Evolutionary conservation across 2,797 vertebrate genomes (phyloP), one percentile per base, ranked within the genome.

Genomic region (Sebastes oblongus): DNA sequence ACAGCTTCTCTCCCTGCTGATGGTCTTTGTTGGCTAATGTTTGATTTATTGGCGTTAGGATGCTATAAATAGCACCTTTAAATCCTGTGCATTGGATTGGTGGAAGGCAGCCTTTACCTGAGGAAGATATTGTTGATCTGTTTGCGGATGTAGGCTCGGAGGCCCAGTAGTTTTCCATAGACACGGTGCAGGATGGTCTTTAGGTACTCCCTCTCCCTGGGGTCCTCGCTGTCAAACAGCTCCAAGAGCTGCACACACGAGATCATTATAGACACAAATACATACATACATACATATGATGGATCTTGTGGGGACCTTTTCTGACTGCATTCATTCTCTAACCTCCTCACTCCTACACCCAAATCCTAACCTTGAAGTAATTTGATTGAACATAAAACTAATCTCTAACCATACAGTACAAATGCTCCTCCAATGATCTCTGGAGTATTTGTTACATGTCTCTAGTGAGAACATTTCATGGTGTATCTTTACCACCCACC

Each of bases 81-180:
- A 61, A 30, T 46, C 46, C 78, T n/a, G 59, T 25, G 60, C 66
- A 36, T 29, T 32, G 34, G 56, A 55, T 59, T 29, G 50, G 42
- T 22, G 64, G 58, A 34, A 30, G 22, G 66, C 20, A 50, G 79
- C 24, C 25, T 22, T 83, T 92, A 98, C 97, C 96, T 96, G 91
- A 98, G 97, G 90, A 98, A 98, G 93, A 98, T 98, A 92, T 98
- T 97, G 95, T 97, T 98, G 94, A 98, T 98, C 88, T 98, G 97
- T 91, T 98, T 98, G 89, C 97, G 97, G 91, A 98, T 98, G 82
- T 98, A 98, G 30, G 97, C 97, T 77, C 97, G 95, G 58, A 98
- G 96, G 62, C 97, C 97, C 90, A 98, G 96, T 88, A 98, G 96
- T 92, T 98, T 98, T 91, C 97, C 97, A 7, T 98, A 98, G 77